phyloP scores from a whole-genome alignment of 2,797 vertebrate species.

The Dipus sagitta region DNA sequence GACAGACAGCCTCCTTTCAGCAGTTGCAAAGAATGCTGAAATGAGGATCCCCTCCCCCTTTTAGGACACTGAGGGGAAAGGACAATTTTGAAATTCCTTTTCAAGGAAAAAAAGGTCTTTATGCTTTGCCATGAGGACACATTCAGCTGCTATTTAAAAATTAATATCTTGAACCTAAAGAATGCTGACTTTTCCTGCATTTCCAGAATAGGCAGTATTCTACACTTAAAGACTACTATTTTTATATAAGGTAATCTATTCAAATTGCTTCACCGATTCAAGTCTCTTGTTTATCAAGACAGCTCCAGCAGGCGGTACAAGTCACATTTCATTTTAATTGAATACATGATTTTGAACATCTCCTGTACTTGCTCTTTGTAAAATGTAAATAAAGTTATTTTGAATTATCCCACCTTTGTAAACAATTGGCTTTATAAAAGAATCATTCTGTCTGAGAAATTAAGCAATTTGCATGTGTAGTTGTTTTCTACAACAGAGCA shows the following conservation, averaged over 20 bases:
- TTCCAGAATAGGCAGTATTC: slow-evolving; percentile 91
- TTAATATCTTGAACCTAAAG: slow-evolving; percentile 91
- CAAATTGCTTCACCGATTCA: slow-evolving; percentile 88
- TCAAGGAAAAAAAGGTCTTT: slow-evolving; percentile 88
- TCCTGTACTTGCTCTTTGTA: slow-evolving; percentile 88
- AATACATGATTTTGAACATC: slow-evolving; percentile 87
- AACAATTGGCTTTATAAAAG: slow-evolving; percentile 87
- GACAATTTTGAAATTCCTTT: slow-evolving; percentile 87
- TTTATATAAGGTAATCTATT: slow-evolving; percentile 90
- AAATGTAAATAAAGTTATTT: slow-evolving; percentile 86
- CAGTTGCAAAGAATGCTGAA: slow-evolving; percentile 88
- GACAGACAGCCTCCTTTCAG: slow-evolving; percentile 85
- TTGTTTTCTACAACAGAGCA: slow-evolving; percentile 88
- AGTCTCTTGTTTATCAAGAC: slow-evolving; percentile 86
- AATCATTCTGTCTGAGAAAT: slow-evolving; percentile 86
- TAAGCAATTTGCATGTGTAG: slow-evolving; percentile 87
- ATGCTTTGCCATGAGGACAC: slow-evolving; percentile 89
- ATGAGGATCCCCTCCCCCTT: slow-evolving; percentile 84
- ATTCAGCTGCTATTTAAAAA: slow-evolving; percentile 92
- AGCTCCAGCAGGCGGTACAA: slow-evolving; percentile 90
- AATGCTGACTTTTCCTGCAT: slow-evolving; percentile 90
- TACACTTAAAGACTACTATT: slow-evolving; percentile 92
- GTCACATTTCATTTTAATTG: slow-evolving; percentile 86
- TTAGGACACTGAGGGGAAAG: slow-evolving; percentile 89
- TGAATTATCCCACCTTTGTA: slow-evolving; percentile 88